Percentiles rank a stretch among this genome's conserved stretches.
Evolutionary conservation across 2,797 vertebrate genomes (phyloP).

Genomic region (Manis crassicaudata): DNA sequence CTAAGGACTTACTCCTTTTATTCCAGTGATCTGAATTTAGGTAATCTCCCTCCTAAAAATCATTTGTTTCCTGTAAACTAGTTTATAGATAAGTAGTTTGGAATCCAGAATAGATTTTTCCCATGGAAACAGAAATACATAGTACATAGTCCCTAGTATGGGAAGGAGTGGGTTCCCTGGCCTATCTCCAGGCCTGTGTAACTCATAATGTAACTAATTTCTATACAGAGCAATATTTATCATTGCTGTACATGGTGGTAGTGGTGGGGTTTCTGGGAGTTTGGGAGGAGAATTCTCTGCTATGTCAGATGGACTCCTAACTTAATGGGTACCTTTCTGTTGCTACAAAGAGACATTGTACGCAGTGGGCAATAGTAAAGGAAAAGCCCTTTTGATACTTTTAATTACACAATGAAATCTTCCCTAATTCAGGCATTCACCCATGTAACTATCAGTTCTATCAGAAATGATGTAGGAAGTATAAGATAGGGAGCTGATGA

Average conservation of each 20-base stretch:
- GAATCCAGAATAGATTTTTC: not conserved
- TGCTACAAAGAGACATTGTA: not conserved
- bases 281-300: not conserved
- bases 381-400: not conserved
- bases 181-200: not conserved
- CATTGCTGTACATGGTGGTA: not conserved
- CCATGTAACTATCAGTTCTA: not conserved
- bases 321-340: not conserved
- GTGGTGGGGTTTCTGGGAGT: not conserved
- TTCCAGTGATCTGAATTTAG: not conserved
- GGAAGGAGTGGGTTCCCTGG: not conserved
- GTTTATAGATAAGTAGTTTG: slow-evolving; percentile 6
- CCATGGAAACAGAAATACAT: not conserved
- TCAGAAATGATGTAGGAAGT: not conserved
- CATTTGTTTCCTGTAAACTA: not conserved
- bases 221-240: not conserved
- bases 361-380: not conserved
- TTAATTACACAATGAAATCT: not conserved
- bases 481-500: not conserved
- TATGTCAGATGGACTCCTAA: not conserved
- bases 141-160: no score
- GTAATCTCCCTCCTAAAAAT: not conserved
- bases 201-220: not conserved
- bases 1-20: not conserved
- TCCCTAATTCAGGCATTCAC: not conserved